Conservation (phyloP, 2,888 invertebrate genomes). For the Xanthorhoe designata region DNA sequence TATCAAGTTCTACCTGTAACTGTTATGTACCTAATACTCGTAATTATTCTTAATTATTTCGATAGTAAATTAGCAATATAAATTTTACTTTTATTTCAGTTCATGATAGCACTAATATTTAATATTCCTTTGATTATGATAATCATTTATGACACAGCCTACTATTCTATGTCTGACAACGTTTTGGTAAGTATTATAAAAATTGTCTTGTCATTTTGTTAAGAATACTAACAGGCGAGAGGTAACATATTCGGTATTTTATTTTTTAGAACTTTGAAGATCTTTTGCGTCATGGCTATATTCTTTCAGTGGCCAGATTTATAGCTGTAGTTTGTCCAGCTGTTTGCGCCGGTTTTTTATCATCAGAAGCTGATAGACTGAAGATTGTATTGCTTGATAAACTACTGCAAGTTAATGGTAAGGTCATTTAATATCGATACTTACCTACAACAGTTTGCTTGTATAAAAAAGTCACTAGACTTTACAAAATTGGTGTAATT, state of each 20-base stretch:
- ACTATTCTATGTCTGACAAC: not conserved
- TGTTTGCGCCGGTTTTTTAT: not conserved
- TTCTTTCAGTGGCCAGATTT: not conserved
- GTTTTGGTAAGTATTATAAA: not conserved
- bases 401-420: not conserved
- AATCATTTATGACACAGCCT: not conserved
- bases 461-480: too few relatives aligned
- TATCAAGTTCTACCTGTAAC: too few relatives aligned
- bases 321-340: conserved; percentile 9
- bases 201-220: not conserved
- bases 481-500: too few relatives aligned
- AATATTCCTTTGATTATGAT: conserved; percentile 7
- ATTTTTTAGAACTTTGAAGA: not conserved
- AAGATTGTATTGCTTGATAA: conserved; percentile 5
- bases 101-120: not conserved
- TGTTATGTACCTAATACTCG: too few relatives aligned
- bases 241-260: not conserved
- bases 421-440: not conserved
- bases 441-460: too few relatives aligned
- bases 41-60: not conserved
- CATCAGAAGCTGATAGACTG: not conserved
- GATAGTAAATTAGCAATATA: not conserved
- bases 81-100: not conserved
- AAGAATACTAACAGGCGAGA: not conserved
- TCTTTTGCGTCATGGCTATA: not conserved